phyloP scores from a whole-genome alignment of 2,888 invertebrate genomes.

The Scaptomyza cyrtandrae region DNA sequence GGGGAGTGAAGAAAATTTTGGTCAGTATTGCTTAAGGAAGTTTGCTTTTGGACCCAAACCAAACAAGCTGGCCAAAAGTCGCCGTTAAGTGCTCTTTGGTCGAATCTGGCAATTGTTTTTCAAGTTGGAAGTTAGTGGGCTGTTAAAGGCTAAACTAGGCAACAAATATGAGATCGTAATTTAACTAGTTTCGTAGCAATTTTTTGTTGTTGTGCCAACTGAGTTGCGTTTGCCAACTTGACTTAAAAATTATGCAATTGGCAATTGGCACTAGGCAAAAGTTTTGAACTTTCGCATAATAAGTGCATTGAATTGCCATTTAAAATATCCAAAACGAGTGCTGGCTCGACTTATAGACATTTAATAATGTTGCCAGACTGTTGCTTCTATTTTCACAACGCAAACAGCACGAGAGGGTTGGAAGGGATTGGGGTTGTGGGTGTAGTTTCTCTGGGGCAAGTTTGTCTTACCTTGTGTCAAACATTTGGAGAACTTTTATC shows the following conservation, averaged over 20 bases:
- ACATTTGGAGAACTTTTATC: slow-evolving; percentile 44
- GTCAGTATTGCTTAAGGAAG: slow-evolving; percentile 66
- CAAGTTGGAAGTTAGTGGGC: slow-evolving; percentile 22
- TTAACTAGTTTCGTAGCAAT: slow-evolving; percentile 16
- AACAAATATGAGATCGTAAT: slow-evolving; percentile 36
- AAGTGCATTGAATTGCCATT: slow-evolving; percentile 55
- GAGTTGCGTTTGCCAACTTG: background rate
- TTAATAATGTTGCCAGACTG: slow-evolving; percentile 58
- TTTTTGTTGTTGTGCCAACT: slow-evolving; percentile 4
- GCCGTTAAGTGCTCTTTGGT: slow-evolving; percentile 27
- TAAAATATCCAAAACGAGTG: slow-evolving; percentile 23
- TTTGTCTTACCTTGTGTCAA: slow-evolving; percentile 30
- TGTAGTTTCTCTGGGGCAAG: background rate
- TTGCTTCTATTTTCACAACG: slow-evolving; percentile 10
- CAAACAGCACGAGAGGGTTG: background rate
- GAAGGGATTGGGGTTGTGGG: background rate
- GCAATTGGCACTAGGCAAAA: slow-evolving; percentile 34
- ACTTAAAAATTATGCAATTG: background rate
- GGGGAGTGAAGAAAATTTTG: slow-evolving; percentile 55
- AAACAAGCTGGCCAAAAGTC: slow-evolving; percentile 54
- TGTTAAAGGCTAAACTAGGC: slow-evolving; percentile 26
- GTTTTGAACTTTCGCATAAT: slow-evolving; percentile 59
- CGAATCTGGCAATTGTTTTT: slow-evolving; percentile 67
- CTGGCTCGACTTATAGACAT: slow-evolving; percentile 54
- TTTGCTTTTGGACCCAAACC: slow-evolving; percentile 31